Evolutionary conservation across 2,113 vertebrate genomes (phyloP), one percentile per base, ranked within the genome.

Genomic region (Haplochromis vanheusdeni): DNA sequence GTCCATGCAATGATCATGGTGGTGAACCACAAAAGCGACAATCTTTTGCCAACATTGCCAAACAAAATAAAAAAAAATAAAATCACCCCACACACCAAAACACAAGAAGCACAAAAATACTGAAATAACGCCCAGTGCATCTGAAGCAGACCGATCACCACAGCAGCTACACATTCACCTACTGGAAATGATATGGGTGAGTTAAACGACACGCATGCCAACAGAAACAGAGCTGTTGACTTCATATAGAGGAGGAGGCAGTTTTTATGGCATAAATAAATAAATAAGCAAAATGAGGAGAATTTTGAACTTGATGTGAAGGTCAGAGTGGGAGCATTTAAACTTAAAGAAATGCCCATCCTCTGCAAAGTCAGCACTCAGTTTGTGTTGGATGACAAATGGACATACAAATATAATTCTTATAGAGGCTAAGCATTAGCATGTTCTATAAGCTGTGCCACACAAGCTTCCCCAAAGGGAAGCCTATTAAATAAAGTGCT

Each of bases 1-100:
- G 95, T 97, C 90, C 96, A 97, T 97, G 97, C 96, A 96, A 96
- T 97, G 96, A 96, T 96, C 95, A 97, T 93, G 91, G 94, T 94
- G 92, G 89, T 96, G 95, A 94, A 95, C 91, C 93, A 96, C 91
- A 96, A 91, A 95, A 95, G 92, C 94, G 85, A 94, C 87, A 93
- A 91, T 93, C 42, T 92, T 80, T 89, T 85, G 91, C 92, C 86
- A 89, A 80, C 31, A 73, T 45, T 73, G 68, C 68, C 17, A 73
- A 93, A 37, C 4, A 13, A 47, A 93, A 89, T 19, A 23, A 26
- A 79, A 31, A 8, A 2, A 35, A 75, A 85, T 1, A 54, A 91
- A 91, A 88, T 21, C 86, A 75, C 47, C 89, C 92, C 87, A 68
- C 19, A 92, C 80, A 94, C 92, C 92, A 91, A 92, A 92, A 92